A percentile compares a stretch with the other conserved stretches of the same genome.
Conservation (phyloP, 2,888 invertebrate genomes). For the Onchidella celtica region DNA sequence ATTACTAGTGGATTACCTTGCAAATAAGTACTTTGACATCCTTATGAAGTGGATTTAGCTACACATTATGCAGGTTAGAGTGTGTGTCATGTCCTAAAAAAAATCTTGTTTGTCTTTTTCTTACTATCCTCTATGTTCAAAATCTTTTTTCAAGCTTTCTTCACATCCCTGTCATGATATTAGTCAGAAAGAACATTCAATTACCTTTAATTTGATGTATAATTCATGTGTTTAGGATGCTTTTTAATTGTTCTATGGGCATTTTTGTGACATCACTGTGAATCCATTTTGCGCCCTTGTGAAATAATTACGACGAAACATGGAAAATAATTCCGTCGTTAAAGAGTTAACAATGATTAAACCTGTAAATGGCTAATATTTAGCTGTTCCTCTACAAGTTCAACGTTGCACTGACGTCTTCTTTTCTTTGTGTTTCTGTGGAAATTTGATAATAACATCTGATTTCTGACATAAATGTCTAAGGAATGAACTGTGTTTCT, state of each 20-base stretch:
- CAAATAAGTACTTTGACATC: background rate
- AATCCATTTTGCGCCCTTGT: background rate
- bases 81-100: background rate
- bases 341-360: no score
- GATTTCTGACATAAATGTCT: no score
- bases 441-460: no score
- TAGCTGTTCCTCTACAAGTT: no score
- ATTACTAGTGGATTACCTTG: background rate
- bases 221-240: background rate
- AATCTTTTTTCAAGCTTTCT: background rate
- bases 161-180: background rate
- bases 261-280: background rate
- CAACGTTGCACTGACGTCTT: no score
- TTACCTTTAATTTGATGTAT: background rate
- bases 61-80: background rate
- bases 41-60: background rate
- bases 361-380: no score
- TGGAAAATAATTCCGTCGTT: background rate
- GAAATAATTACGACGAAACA: background rate
- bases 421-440: no score
- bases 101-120: background rate
- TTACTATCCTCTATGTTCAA: background rate
- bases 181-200: background rate
- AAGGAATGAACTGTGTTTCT: no score
- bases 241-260: background rate